Evolutionary conservation across 2,797 vertebrate species (phyloP).

Genomic region (Lepus oiostolus): DNA sequence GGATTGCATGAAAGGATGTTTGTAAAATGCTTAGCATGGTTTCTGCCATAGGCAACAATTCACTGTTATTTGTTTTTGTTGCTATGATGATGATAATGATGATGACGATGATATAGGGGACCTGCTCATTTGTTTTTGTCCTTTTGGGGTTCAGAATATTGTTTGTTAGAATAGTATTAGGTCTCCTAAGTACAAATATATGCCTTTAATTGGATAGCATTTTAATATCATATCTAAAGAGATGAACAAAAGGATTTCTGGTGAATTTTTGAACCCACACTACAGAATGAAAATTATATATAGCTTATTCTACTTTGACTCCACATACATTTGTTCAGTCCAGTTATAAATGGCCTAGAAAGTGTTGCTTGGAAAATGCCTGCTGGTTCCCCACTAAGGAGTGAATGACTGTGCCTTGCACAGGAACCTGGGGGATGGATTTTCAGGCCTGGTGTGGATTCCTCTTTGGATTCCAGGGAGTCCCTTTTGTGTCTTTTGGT

Average conservation of each 20-base stretch:
- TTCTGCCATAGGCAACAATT: background rate
- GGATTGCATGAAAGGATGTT: background rate
- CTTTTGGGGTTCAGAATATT: background rate
- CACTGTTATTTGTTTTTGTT: background rate
- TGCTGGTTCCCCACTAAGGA: background rate
- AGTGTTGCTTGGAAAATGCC: background rate
- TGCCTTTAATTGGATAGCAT: background rate
- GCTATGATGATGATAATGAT: background rate
- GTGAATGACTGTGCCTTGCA: background rate
- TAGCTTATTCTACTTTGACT: background rate
- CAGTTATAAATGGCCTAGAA: background rate
- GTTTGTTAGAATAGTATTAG: background rate
- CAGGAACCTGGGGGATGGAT: background rate
- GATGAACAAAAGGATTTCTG: background rate
- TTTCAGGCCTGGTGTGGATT: background rate
- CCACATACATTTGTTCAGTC: slow-evolving; percentile 13
- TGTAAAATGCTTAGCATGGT: background rate
- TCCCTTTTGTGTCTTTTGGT: background rate
- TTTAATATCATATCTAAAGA: background rate
- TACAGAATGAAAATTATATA: background rate
- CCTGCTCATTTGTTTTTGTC: background rate
- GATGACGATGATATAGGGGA: background rate
- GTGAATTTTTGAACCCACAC: slow-evolving; percentile 2
- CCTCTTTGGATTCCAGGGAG: background rate
- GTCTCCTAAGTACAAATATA: background rate